Evolutionary conservation across 2,113 vertebrate genomes (phyloP).

Genomic region (Mirounga angustirostris): DNA sequence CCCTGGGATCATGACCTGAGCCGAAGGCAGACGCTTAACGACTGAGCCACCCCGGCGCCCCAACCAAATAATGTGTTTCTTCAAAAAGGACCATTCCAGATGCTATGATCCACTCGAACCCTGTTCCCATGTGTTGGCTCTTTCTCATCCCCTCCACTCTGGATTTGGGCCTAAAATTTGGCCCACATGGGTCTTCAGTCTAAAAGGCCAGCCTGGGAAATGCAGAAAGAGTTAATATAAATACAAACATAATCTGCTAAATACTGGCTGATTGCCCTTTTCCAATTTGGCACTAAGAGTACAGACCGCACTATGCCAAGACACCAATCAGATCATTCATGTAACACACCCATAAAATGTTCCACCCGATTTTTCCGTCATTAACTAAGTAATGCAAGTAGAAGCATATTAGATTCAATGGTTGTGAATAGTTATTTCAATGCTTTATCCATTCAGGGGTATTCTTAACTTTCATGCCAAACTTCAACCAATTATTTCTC

Average conservation of each 20-base stretch:
- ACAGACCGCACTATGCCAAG: neutral
- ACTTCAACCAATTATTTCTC: constrained; percentile 25
- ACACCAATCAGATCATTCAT: neutral
- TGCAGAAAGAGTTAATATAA: neutral
- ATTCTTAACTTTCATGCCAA: neutral
- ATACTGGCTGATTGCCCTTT: neutral
- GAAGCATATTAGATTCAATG: neutral
- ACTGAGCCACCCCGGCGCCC: too few species aligned
- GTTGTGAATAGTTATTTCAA: neutral
- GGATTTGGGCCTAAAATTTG: neutral
- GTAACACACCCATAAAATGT: neutral
- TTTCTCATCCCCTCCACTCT: neutral
- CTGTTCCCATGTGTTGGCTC: rapidly evolving
- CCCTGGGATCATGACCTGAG: too few species aligned
- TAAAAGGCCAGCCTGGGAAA: neutral
- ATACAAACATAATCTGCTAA: neutral
- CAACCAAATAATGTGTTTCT: neutral
- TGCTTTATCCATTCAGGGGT: neutral
- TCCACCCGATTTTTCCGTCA: neutral
- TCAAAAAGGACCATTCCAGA: neutral
- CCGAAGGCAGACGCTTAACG: too few species aligned
- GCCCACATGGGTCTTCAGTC: neutral
- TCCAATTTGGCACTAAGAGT: neutral
- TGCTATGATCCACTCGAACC: rapidly evolving
- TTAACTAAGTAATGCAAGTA: neutral